Percentiles rank a stretch among this genome's conserved stretches.
Conservation (phyloP, 2,113 vertebrate species). For the Heteronetta atricapilla region DNA sequence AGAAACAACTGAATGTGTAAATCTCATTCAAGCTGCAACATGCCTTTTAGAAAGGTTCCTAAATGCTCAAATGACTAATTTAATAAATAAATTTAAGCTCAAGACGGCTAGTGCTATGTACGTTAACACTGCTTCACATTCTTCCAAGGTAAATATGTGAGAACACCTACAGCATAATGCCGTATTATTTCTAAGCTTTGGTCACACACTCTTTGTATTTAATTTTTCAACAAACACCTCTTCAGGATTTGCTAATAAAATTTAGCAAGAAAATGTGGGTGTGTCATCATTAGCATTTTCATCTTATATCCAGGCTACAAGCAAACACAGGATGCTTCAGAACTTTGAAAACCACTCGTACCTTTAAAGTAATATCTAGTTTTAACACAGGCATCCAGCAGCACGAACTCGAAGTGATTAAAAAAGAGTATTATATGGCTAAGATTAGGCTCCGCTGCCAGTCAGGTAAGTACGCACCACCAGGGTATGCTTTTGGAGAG, state of each 20-base stretch:
- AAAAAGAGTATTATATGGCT: neutral
- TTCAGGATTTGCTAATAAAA: constrained; percentile 69
- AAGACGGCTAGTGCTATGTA: constrained; percentile 22
- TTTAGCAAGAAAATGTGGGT: constrained; percentile 54
- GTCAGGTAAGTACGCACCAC: neutral
- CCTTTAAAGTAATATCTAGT: constrained; percentile 1
- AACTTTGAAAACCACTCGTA: neutral
- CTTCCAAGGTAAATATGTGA: constrained; percentile 12
- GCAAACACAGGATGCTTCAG: neutral
- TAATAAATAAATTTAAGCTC: constrained; percentile 32
- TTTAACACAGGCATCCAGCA: neutral
- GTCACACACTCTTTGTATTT: constrained; percentile 1
- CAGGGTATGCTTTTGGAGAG: neutral
- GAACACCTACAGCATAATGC: neutral
- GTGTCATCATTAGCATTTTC: constrained; percentile 14
- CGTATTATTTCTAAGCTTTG: constrained; percentile 17
- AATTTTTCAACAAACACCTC: constrained; percentile 4
- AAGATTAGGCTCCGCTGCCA: neutral
- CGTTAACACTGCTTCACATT: constrained; percentile 45
- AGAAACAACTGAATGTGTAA: neutral
- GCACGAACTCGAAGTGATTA: neutral
- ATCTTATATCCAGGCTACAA: neutral
- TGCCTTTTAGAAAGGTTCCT: constrained; percentile 56
- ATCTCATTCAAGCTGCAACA: constrained; percentile 47
- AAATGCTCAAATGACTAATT: constrained; percentile 25